A percentile compares a stretch with the other conserved stretches of the same genome.
Evolutionary conservation across 2,888 invertebrate species (phyloP).

Genomic region (Drosophila melanocephala): DNA sequence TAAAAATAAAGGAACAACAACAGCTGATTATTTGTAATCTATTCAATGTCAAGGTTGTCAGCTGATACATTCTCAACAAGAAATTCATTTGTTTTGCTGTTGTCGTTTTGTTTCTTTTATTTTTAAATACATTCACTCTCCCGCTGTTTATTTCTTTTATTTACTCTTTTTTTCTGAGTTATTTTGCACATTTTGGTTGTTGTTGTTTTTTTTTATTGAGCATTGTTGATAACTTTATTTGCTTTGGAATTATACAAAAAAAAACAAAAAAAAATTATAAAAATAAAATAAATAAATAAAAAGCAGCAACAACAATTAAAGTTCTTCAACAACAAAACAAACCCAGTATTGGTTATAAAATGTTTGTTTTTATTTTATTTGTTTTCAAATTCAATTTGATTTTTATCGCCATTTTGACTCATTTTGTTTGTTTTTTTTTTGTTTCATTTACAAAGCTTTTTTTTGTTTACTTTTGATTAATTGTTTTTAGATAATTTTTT

Average conservation of each 20-base stretch:
- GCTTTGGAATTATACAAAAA: conserved; percentile 43
- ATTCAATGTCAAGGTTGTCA: conserved; percentile 81
- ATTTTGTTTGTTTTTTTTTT: conserved; percentile 20
- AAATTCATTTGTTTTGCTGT: conserved; percentile 66
- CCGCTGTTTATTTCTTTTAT: conserved; percentile 42
- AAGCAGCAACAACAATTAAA: conserved; percentile 20
- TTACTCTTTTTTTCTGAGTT: conserved; percentile 21
- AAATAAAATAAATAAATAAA: conserved; percentile 15
- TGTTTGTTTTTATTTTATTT: conserved; percentile 38
- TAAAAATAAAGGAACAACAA: conserved; percentile 40
- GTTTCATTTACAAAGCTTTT: conserved; percentile 10
- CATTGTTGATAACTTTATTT: conserved; percentile 80
- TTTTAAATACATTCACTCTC: conserved; percentile 23
- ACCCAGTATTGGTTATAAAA: conserved; percentile 35
- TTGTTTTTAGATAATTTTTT: neutral
- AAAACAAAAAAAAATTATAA: neutral
- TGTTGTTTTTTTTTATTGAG: conserved; percentile 52
- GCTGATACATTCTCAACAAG: conserved; percentile 40
- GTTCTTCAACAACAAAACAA: conserved; percentile 47
- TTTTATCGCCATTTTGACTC: conserved; percentile 22
- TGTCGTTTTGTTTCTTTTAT: conserved; percentile 37
- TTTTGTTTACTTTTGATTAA: conserved; percentile 29
- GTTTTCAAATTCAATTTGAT: conserved; percentile 8
- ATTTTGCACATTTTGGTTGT: conserved; percentile 34
- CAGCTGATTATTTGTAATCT: conserved; percentile 56